Conservation (phyloP, 2,888 invertebrate species). For the Xanthorhoe spadicearia region DNA sequence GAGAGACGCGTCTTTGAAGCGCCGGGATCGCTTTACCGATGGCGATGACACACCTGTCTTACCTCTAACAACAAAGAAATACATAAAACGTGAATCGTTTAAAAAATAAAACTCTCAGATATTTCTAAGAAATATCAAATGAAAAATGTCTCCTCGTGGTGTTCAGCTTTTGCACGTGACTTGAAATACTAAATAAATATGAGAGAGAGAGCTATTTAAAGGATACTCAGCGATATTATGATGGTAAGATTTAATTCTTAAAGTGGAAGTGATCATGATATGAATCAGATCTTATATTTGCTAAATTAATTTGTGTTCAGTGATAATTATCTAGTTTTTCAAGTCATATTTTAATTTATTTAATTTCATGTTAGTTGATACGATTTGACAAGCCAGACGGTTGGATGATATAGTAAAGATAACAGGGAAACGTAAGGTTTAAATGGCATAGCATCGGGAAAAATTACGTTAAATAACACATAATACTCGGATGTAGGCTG, state of each 20-base stretch:
- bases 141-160: constrained; percentile 20
- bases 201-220: constrained; percentile 14
- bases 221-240: neutral
- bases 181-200: constrained; percentile 8
- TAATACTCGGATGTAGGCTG: too few relatives aligned
- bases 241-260: neutral
- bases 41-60: constrained; percentile 61
- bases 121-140: constrained; percentile 25
- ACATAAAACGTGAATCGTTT: constrained; percentile 23
- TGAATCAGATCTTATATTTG: neutral
- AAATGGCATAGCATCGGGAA: too few relatives aligned
- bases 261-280: neutral
- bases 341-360: neutral
- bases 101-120: constrained; percentile 1
- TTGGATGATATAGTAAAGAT: too few relatives aligned
- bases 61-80: constrained; percentile 37
- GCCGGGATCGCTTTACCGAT: constrained; percentile 57
- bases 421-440: too few relatives aligned
- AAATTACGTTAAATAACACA: too few relatives aligned
- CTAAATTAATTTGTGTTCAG: neutral
- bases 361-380: neutral
- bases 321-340: neutral
- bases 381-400: too few relatives aligned
- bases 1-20: constrained; percentile 54
- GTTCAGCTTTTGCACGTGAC: constrained; percentile 19